Conservation (phyloP, 2,888 invertebrate genomes). For the Megaustenia siamemsis region DNA sequence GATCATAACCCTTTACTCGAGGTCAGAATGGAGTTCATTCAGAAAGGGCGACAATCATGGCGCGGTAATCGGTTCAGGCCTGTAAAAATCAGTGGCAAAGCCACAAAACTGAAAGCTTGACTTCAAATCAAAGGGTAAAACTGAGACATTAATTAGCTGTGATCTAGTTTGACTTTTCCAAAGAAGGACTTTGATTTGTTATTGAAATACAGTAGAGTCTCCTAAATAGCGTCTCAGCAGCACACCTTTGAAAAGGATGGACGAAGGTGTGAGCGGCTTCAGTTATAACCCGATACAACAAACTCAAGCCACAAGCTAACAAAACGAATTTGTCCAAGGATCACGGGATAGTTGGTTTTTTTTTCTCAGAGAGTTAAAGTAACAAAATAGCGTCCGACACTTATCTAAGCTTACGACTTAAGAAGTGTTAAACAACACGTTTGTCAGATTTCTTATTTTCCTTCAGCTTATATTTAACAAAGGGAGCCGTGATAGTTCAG, state of each 20-base stretch:
- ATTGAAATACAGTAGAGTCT: constrained; percentile 21
- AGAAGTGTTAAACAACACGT: background rate
- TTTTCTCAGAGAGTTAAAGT: background rate
- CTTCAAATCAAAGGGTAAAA: constrained; percentile 36
- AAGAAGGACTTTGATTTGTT: constrained; percentile 39
- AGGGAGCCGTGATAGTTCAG: too few relatives aligned
- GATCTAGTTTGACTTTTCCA: constrained; percentile 27
- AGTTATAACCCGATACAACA: background rate
- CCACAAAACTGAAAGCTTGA: constrained; percentile 13
- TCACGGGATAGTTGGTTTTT: background rate
- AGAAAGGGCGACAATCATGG: constrained; percentile 35
- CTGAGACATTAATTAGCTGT: constrained; percentile 39
- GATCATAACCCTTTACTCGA: background rate
- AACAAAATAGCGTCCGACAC: background rate
- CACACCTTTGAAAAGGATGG: background rate
- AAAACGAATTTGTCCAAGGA: background rate
- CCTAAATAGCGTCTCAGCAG: background rate
- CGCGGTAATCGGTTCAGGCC: constrained; percentile 42
- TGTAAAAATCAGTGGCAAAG: constrained; percentile 34
- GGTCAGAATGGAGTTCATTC: background rate
- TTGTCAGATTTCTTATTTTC: too few relatives aligned
- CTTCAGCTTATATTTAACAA: too few relatives aligned
- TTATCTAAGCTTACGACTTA: background rate
- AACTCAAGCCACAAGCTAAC: background rate
- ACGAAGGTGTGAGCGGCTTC: background rate